These are phyloP conservation scores for Esox lucius DNA, from an alignment of 2,797 vertebrate species.

Conservation along the genomic window DNA sequence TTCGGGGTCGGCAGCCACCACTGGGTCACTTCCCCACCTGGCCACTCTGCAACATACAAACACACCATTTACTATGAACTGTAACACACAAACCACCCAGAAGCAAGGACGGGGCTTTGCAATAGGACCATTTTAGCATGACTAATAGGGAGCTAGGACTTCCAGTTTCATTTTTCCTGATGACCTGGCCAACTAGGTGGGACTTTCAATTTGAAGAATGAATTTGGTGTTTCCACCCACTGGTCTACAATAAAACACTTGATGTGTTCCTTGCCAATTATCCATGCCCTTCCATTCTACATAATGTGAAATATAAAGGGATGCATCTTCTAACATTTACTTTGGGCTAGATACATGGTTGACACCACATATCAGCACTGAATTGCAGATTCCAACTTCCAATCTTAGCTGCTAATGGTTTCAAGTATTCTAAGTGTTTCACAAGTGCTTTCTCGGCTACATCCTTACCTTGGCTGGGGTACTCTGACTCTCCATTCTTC, in stretches of 20 bases:
- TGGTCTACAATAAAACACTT: too few relatives aligned
- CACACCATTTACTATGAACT: neutral
- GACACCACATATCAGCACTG: neutral
- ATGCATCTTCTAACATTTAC: too few relatives aligned
- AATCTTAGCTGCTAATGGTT: neutral
- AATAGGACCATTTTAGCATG: neutral
- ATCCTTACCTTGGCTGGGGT: slow-evolving; percentile 64
- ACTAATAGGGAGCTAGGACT: too few relatives aligned
- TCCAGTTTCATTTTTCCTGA: too few relatives aligned
- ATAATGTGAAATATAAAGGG: too few relatives aligned
- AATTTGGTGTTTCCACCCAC: too few relatives aligned
- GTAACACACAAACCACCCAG: neutral
- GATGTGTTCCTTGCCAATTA: too few relatives aligned
- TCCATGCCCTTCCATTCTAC: too few relatives aligned
- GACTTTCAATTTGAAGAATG: too few relatives aligned
- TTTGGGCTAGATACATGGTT: neutral
- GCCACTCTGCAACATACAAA: slow-evolving; percentile 68
- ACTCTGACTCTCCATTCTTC: slow-evolving; percentile 77
- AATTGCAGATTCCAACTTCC: neutral
- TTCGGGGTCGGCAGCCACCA: slow-evolving; percentile 76
- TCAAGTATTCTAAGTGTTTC: neutral
- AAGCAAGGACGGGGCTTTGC: neutral
- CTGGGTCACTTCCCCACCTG: slow-evolving; percentile 84
- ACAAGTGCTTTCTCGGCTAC: neutral
- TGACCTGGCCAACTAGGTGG: too few relatives aligned